A percentile compares a stretch with the other conserved stretches of the same genome.
Evolutionary conservation across 2,888 invertebrate species (phyloP).

Genomic region (Pachydiplax longipennis): DNA sequence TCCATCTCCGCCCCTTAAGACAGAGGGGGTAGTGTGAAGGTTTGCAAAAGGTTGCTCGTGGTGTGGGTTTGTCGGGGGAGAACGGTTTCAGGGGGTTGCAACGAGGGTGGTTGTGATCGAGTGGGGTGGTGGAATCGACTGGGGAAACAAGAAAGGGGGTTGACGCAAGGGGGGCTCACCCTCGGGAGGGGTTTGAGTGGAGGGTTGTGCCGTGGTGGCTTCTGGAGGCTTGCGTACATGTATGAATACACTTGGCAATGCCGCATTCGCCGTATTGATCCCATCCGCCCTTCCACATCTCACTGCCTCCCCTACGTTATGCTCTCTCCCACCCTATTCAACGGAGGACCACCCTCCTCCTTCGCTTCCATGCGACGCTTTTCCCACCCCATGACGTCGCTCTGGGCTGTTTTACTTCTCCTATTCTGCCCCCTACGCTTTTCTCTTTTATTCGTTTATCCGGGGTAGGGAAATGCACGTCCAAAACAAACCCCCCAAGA

Average conservation of each 20-base stretch:
- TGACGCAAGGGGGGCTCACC: neutral
- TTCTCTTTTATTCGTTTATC: neutral
- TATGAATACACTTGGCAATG: conserved; percentile 42
- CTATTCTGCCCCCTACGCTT: neutral
- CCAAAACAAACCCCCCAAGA: conserved; percentile 3
- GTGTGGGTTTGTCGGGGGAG: neutral
- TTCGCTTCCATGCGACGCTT: neutral
- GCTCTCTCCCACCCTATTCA: neutral
- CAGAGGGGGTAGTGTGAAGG: neutral
- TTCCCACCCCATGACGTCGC: neutral
- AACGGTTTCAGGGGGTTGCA: neutral
- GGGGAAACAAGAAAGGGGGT: neutral
- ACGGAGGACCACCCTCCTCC: neutral
- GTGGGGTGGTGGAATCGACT: neutral
- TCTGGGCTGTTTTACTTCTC: neutral
- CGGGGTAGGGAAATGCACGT: neutral
- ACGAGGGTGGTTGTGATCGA: neutral
- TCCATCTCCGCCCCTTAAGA: neutral
- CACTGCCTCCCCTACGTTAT: neutral
- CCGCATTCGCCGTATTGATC: conserved; percentile 43
- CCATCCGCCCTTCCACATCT: neutral
- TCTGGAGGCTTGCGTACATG: conserved; percentile 31
- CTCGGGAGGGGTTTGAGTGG: neutral
- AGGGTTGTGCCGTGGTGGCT: neutral
- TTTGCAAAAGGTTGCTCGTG: neutral